A percentile compares a stretch with the other conserved stretches of the same genome.
Evolutionary conservation across 2,888 invertebrate genomes (phyloP).

Genomic region (Hypomecis atomaria): DNA sequence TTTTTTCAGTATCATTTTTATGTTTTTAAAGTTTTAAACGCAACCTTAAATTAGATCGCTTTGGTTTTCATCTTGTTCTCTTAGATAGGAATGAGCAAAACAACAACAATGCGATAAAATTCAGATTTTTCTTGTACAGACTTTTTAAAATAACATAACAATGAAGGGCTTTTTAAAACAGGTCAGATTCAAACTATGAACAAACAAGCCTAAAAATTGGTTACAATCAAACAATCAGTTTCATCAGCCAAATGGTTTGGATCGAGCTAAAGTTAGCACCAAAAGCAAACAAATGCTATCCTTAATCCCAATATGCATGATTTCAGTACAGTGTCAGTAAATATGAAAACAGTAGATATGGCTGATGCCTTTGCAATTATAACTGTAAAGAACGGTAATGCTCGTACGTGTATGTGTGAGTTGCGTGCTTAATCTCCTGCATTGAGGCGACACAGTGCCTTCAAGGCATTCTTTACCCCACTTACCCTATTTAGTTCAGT

Average conservation of each 20-base stretch:
- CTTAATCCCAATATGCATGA: conserved; percentile 51
- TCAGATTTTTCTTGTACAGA: too few species aligned
- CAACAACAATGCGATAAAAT: too few species aligned
- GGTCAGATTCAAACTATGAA: not conserved
- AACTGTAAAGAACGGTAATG: conserved; percentile 51
- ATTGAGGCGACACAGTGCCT: conserved; percentile 54
- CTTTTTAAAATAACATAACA: too few species aligned
- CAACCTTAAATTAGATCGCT: too few species aligned
- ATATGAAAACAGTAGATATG: conserved; percentile 2
- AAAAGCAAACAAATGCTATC: conserved; percentile 38
- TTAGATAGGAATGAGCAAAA: too few species aligned
- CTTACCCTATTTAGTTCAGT: conserved; percentile 36
- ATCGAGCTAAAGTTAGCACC: conserved; percentile 18
- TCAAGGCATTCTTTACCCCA: conserved; percentile 49
- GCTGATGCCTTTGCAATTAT: conserved; percentile 38
- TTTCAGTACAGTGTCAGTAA: conserved; percentile 53
- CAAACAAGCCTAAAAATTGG: not conserved
- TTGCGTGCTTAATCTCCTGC: conserved; percentile 76
- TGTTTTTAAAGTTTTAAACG: conserved; percentile 3
- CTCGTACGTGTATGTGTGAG: conserved; percentile 49
- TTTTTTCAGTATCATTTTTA: conserved; percentile 17
- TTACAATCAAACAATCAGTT: conserved; percentile 22
- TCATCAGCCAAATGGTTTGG: conserved; percentile 21
- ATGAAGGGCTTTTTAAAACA: not conserved
- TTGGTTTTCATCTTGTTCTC: too few species aligned